These are phyloP conservation scores for Pogonophryne albipinna DNA, from an alignment of 2,797 vertebrate species.

Conservation along the genomic window DNA sequence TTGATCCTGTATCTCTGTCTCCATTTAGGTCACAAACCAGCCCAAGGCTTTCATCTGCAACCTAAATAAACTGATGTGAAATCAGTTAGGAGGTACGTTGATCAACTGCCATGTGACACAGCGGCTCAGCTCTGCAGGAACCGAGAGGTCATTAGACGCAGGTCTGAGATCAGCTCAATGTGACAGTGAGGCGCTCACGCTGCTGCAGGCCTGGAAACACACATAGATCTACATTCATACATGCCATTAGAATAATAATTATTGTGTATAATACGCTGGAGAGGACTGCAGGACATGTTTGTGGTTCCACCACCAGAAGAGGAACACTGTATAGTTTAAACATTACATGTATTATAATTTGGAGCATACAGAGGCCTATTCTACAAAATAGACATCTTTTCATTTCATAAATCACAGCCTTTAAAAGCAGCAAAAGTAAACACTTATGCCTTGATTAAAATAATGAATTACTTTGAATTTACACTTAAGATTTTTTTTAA, in stretches of 20 bases:
- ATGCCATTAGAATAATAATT: constrained; percentile 7
- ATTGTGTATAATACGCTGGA: not conserved
- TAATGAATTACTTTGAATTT: too few species aligned
- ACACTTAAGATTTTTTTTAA: too few species aligned
- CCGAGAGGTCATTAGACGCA: not conserved
- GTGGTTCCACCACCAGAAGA: not conserved
- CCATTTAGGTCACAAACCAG: constrained; percentile 64
- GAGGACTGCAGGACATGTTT: not conserved
- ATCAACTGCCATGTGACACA: constrained; percentile 21
- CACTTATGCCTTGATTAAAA: too few species aligned
- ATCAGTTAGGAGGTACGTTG: constrained; percentile 15
- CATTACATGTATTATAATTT: not conserved
- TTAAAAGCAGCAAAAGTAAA: too few species aligned
- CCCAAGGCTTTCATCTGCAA: constrained; percentile 54
- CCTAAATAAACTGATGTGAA: constrained; percentile 41
- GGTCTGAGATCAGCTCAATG: constrained; percentile 6
- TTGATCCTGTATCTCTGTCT: constrained; percentile 43
- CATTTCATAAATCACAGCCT: too few species aligned
- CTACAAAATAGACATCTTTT: too few species aligned
- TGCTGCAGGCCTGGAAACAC: not conserved
- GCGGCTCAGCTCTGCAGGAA: constrained; percentile 7
- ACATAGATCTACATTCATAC: constrained; percentile 14
- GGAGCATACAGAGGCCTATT: too few species aligned
- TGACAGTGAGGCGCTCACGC: constrained; percentile 5
- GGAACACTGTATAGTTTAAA: not conserved